Percentiles rank a stretch among this genome's conserved stretches.
Conservation (phyloP, 1,140 invertebrate genomes). For the Rhagoletis zephyria region DNA sequence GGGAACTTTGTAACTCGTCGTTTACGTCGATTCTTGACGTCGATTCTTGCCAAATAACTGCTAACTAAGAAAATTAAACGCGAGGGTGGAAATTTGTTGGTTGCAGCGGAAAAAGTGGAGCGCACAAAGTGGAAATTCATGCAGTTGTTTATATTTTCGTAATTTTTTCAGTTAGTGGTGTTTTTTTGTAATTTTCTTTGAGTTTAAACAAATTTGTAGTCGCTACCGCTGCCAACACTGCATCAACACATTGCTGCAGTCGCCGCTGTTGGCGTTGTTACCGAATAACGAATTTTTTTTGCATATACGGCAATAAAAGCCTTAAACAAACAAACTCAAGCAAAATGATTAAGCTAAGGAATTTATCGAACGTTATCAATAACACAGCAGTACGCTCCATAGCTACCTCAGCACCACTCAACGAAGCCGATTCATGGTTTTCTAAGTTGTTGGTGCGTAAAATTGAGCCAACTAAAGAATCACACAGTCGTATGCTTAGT, state of each 20-base stretch:
- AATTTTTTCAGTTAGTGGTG: slow-evolving; percentile 39
- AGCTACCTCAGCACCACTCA: slow-evolving; percentile 62
- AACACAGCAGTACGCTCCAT: slow-evolving; percentile 58
- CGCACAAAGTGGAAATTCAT: slow-evolving; percentile 14
- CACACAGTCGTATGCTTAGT: slow-evolving; percentile 93
- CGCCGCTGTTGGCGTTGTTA: background rate
- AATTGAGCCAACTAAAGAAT: slow-evolving; percentile 94
- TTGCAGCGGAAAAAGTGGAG: slow-evolving; percentile 24
- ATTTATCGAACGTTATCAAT: slow-evolving; percentile 52
- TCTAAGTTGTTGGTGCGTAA: slow-evolving; percentile 90
- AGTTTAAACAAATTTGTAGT: slow-evolving; percentile 41
- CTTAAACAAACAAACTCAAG: background rate
- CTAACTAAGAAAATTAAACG: background rate
- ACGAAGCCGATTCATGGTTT: slow-evolving; percentile 84
- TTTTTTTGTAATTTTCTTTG: slow-evolving; percentile 40
- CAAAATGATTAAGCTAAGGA: slow-evolving; percentile 57
- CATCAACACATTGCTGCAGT: background rate
- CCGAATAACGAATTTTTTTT: slow-evolving; percentile 14
- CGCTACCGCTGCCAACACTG: background rate
- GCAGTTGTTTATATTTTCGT: slow-evolving; percentile 37
- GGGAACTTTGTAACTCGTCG: too few relatives aligned
- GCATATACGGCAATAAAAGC: slow-evolving; percentile 29
- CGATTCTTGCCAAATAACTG: too few relatives aligned
- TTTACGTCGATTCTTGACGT: too few relatives aligned
- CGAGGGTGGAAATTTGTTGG: background rate